Conservation (phyloP, 2,113 vertebrate genomes). For the Quiscalus mexicanus region DNA sequence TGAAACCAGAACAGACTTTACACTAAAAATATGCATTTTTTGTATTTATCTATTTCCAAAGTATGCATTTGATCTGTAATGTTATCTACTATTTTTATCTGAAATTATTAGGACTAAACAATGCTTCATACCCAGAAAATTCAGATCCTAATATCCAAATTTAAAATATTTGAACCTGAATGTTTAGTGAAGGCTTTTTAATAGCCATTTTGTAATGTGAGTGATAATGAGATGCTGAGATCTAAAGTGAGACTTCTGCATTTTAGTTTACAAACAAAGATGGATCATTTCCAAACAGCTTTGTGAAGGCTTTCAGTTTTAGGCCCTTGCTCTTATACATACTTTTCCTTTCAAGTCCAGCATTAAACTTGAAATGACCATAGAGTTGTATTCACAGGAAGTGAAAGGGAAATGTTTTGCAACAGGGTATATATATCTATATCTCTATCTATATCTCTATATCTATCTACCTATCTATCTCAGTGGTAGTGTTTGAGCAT, state of each 20-base stretch:
- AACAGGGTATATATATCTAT: not conserved
- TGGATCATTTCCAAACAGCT: not conserved
- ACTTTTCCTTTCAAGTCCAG: not conserved
- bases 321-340: not conserved
- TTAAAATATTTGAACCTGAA: not conserved
- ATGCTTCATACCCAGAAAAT: not conserved
- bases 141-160: not conserved
- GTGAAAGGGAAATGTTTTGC: not conserved
- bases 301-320: not conserved
- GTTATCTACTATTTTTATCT: not conserved
- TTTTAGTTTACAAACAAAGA: not conserved
- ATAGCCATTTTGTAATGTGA: not conserved
- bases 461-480: not conserved
- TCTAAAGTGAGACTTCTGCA: not conserved
- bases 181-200: not conserved
- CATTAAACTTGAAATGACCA: not conserved
- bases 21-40: not conserved
- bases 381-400: not conserved
- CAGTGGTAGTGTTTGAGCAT: not conserved
- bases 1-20: not conserved
- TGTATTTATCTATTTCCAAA: not conserved
- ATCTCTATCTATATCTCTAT: not conserved
- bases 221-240: not conserved
- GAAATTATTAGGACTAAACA: not conserved
- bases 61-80: not conserved